A percentile compares a stretch with the other conserved stretches of the same genome.
phyloP scores from a whole-genome alignment of 2,113 vertebrate genomes.

The Thinocorus orbignyianus region DNA sequence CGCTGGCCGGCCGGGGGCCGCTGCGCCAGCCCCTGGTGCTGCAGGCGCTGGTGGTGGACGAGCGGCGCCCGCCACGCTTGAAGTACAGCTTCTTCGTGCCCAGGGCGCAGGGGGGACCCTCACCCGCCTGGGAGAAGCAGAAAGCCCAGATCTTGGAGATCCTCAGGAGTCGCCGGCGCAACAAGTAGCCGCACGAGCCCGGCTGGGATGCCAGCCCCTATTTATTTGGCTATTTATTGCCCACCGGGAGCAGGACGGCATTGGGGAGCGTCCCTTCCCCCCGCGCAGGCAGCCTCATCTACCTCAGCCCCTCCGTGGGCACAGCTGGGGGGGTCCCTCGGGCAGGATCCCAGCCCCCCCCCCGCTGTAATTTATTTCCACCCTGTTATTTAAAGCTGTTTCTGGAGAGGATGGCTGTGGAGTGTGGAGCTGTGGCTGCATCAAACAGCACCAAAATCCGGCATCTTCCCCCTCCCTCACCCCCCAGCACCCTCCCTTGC shows the following conservation, averaged over 20 bases:
- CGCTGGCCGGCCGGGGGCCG: constrained; percentile 50
- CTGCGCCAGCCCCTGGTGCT: constrained; percentile 65
- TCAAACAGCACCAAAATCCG: no score
- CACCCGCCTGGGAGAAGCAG: constrained; percentile 59
- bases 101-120: neutral
- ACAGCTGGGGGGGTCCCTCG: neutral
- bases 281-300: neutral
- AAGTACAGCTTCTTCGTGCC: constrained; percentile 74
- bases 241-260: neutral
- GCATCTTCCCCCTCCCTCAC: neutral
- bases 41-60: constrained; percentile 69
- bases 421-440: neutral
- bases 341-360: neutral
- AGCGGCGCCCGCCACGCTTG: constrained; percentile 12
- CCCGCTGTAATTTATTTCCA: neutral
- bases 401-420: no score
- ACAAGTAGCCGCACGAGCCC: neutral
- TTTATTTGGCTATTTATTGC: constrained; percentile 4
- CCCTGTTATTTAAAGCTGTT: constrained; percentile 18
- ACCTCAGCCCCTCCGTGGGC: neutral
- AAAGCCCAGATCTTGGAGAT: constrained; percentile 69
- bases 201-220: accelerated
- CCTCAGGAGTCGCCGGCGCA: neutral
- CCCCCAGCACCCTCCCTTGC: no score
- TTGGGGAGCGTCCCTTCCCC: no score